Evolutionary conservation across 2,797 vertebrate genomes (phyloP).

Genomic region (Sebastes miniatus): DNA sequence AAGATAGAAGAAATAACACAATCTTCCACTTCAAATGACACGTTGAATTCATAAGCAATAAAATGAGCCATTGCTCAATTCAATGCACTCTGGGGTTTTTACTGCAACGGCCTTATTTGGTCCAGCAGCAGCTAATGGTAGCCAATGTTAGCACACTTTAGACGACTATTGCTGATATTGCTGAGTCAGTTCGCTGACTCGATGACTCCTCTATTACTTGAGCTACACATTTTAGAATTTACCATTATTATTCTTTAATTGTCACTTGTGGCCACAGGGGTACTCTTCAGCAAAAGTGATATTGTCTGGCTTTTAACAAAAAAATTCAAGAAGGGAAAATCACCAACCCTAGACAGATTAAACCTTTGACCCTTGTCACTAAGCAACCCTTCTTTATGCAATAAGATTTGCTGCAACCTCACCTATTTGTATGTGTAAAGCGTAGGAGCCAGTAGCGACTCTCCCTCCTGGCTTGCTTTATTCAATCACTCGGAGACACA

Average conservation of each 20-base stretch:
- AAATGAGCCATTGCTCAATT: not conserved
- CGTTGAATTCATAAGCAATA: not conserved
- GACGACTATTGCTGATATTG: not conserved
- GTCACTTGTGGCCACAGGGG: not conserved
- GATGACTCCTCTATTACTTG: not conserved
- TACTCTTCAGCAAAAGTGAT: not conserved
- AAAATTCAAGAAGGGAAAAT: rapidly evolving
- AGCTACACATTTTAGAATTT: not conserved
- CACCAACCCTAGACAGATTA: not conserved
- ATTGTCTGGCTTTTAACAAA: not conserved
- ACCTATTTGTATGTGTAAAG: not conserved
- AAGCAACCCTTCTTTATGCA: not conserved
- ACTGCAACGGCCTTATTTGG: not conserved
- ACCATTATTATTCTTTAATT: not conserved
- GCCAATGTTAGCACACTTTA: not conserved
- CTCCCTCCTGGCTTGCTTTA: not conserved
- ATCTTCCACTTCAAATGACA: not conserved
- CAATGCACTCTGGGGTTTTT: not conserved
- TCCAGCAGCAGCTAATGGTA: not conserved
- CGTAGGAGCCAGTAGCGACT: not conserved
- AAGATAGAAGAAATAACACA: not conserved
- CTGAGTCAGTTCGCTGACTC: not conserved
- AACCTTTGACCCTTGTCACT: not conserved
- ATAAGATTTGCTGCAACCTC: not conserved
- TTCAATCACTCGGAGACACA: not conserved